Percentiles rank a stretch among this genome's conserved stretches.
Evolutionary conservation across 1,140 invertebrate species (phyloP).

Genomic region (Philaenus spumarius): DNA sequence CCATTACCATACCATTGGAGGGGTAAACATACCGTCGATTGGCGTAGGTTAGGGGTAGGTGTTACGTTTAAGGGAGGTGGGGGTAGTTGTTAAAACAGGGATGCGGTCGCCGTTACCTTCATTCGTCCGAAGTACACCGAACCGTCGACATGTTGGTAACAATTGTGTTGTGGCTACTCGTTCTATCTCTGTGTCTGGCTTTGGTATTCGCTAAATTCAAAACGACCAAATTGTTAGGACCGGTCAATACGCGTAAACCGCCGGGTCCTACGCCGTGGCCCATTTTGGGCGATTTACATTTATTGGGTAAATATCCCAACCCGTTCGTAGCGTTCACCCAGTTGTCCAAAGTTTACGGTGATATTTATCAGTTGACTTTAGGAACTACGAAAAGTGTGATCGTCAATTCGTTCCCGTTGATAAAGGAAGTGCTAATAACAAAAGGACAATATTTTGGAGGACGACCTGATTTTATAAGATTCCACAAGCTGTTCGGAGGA

Average conservation of each 20-base stretch:
- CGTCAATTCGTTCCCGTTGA: constrained; percentile 63
- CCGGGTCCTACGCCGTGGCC: constrained; percentile 60
- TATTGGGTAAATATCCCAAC: constrained; percentile 54
- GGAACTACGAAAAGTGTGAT: constrained; percentile 65
- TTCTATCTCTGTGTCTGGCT: too few relatives aligned
- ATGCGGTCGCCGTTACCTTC: too few relatives aligned
- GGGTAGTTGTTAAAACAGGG: too few relatives aligned
- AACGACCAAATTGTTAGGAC: too few relatives aligned
- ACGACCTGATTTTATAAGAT: constrained; percentile 69
- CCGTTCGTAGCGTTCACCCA: constrained; percentile 65
- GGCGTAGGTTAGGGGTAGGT: too few relatives aligned
- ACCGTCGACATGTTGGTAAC: too few relatives aligned
- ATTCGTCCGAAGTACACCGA: too few relatives aligned
- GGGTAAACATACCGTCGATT: too few relatives aligned
- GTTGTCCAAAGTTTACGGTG: constrained; percentile 61
- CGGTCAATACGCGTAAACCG: constrained; percentile 26
- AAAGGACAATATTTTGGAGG: constrained; percentile 75
- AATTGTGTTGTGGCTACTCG: too few relatives aligned
- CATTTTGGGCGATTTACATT: constrained; percentile 61
- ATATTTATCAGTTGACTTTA: constrained; percentile 64
- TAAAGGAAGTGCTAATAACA: constrained; percentile 71
- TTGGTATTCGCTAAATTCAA: too few relatives aligned
- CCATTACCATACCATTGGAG: too few relatives aligned
- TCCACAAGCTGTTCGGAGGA: constrained; percentile 64
- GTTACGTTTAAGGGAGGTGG: too few relatives aligned